Evolutionary conservation across 2,888 invertebrate species (phyloP).

Genomic region (Lasioglossum oenotherae): DNA sequence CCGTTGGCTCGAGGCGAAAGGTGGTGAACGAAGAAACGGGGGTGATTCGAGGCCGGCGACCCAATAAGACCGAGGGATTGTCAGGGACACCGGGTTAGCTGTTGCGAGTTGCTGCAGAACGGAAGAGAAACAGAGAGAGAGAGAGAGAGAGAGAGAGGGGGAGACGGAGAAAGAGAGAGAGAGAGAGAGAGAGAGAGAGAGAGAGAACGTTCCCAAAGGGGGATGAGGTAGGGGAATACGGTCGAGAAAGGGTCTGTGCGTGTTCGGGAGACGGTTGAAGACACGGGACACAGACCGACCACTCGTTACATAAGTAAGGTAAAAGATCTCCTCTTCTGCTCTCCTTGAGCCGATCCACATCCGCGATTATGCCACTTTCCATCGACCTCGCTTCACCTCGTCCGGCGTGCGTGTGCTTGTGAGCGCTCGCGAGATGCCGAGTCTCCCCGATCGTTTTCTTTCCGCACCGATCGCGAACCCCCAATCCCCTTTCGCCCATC

Average conservation of each 20-base stretch:
- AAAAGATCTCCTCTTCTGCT: conserved; percentile 79
- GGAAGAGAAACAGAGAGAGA: not conserved
- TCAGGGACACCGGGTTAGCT: conserved; percentile 56
- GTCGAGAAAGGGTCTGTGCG: conserved; percentile 38
- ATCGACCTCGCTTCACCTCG: conserved; percentile 77
- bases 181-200: not conserved
- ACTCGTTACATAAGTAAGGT: conserved; percentile 81
- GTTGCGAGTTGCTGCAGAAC: conserved; percentile 23
- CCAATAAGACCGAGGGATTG: conserved; percentile 61
- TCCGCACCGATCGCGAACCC: conserved; percentile 9
- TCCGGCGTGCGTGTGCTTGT: conserved; percentile 41
- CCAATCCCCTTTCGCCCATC: not conserved
- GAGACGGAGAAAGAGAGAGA: not conserved
- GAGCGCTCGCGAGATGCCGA: not conserved
- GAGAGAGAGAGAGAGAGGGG: not conserved
- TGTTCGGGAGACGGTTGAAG: conserved; percentile 77
- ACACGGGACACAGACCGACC: conserved; percentile 76
- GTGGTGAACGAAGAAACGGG: conserved; percentile 29
- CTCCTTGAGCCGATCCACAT: conserved; percentile 80
- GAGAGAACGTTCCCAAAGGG: not conserved
- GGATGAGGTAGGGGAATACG: conserved; percentile 27
- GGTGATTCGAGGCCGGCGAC: conserved; percentile 28
- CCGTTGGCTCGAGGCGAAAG: not conserved
- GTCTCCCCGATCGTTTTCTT: conserved; percentile 20
- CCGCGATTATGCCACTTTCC: conserved; percentile 82